Percentiles rank a stretch among this genome's conserved stretches.
phyloP scores from a whole-genome alignment of 2,888 invertebrate species.

The Masnerella sp. region DNA sequence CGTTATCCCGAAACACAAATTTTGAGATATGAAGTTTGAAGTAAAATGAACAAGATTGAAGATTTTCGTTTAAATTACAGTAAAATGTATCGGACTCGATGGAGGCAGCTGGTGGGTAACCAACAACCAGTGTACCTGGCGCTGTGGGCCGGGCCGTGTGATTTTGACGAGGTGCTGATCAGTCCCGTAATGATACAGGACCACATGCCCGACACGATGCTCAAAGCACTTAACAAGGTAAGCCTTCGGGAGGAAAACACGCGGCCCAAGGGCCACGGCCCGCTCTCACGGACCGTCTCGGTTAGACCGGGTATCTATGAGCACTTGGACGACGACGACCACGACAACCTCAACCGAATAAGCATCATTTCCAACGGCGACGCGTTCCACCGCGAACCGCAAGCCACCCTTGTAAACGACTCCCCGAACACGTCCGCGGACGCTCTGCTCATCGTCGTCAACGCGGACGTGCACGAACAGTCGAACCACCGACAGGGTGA shows the following conservation, averaged over 20 bases:
- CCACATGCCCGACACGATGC: slow-evolving; percentile 92
- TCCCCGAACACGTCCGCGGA: slow-evolving; percentile 27
- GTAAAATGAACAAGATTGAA: no score
- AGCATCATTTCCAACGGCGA: slow-evolving; percentile 41
- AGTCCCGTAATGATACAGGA: slow-evolving; percentile 94
- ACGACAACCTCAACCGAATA: slow-evolving; percentile 48
- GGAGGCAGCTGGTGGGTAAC: slow-evolving; percentile 71
- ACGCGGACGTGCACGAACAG: slow-evolving; percentile 69
- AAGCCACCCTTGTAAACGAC: slow-evolving; percentile 41
- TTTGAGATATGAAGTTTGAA: no score
- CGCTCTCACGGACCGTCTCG: slow-evolving; percentile 68
- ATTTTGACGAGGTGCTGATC: slow-evolving; percentile 92
- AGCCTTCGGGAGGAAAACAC: slow-evolving; percentile 65
- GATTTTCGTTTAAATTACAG: no score
- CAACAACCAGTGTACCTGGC: slow-evolving; percentile 91
- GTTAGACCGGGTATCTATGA: slow-evolving; percentile 71
- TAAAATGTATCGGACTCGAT: slow-evolving; percentile 35
- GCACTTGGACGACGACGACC: slow-evolving; percentile 69
- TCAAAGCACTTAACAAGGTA: slow-evolving; percentile 92
- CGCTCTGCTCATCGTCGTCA: slow-evolving; percentile 66
- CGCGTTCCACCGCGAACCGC: not conserved
- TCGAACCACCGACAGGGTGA: slow-evolving; percentile 38
- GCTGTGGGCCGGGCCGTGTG: slow-evolving; percentile 89
- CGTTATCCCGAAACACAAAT: no score
- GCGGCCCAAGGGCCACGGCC: slow-evolving; percentile 53